Conservation (phyloP, 2,888 invertebrate species). For the Chymomyza caudatula region DNA sequence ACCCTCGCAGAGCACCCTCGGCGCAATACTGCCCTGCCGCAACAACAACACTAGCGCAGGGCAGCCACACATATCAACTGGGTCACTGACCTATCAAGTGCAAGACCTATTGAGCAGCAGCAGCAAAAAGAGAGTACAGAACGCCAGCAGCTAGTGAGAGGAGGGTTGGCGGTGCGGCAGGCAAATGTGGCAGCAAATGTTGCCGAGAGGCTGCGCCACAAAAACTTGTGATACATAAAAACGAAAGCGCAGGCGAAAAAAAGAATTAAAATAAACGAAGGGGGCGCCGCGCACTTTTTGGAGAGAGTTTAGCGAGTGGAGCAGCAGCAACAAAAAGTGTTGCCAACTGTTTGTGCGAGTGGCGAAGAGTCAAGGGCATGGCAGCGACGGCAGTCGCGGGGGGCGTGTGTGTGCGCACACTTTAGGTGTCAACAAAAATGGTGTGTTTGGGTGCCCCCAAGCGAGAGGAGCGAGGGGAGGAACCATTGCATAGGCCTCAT, state of each 20-base stretch:
- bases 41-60: constrained; percentile 36
- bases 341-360: not conserved
- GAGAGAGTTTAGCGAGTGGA: constrained; percentile 8
- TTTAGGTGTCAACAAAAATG: constrained; percentile 60
- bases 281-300: constrained; percentile 24
- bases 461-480: constrained; percentile 44
- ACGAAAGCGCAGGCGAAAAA: constrained; percentile 66
- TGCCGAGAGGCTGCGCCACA: constrained; percentile 33
- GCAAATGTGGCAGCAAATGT: constrained; percentile 49
- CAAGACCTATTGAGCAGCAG: constrained; percentile 69
- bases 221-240: constrained; percentile 46
- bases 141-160: constrained; percentile 11
- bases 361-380: constrained; percentile 39
- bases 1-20: constrained; percentile 31
- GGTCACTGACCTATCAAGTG: constrained; percentile 78
- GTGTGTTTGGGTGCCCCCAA: constrained; percentile 18
- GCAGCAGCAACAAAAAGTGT: too few relatives aligned
- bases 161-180: constrained; percentile 17
- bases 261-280: constrained; percentile 71
- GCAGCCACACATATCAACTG: constrained; percentile 49
- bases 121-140: constrained; percentile 14
- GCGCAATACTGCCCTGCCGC: constrained; percentile 52
- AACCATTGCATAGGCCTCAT: constrained; percentile 30
- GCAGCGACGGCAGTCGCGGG: not conserved
- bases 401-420: constrained; percentile 61